phyloP scores from a whole-genome alignment of 2,888 invertebrate genomes.

The Hartigia nigra region DNA sequence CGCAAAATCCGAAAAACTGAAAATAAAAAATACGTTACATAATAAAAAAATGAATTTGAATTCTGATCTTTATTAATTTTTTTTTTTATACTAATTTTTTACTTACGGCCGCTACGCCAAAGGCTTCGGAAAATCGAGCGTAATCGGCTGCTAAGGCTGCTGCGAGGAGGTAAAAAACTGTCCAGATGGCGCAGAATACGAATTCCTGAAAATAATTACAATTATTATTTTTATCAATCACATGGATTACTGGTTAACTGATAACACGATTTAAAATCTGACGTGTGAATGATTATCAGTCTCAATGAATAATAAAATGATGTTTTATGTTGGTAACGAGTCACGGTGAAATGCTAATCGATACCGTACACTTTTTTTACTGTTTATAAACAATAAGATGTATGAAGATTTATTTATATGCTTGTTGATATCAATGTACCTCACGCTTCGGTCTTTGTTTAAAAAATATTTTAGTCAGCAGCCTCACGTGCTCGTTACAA shows the following conservation, averaged over 20 bases:
- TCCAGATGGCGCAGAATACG: constrained; percentile 79
- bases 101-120: constrained; percentile 76
- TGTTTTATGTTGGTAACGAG: background rate
- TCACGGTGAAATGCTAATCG: background rate
- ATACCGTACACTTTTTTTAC: background rate
- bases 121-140: constrained; percentile 64
- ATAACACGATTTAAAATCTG: background rate
- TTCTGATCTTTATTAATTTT: background rate
- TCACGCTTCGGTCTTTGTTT: background rate
- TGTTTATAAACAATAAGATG: background rate
- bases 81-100: background rate
- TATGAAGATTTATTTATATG: no score
- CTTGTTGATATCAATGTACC: background rate
- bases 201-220: constrained; percentile 71
- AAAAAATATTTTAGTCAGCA: background rate
- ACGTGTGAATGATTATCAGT: background rate
- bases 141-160: constrained; percentile 74
- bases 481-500: background rate
- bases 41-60: no score
- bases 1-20: constrained; percentile 88
- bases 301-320: background rate
- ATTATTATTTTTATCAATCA: background rate
- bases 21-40: constrained; percentile 49
- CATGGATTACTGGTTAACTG: background rate
- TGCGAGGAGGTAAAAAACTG: constrained; percentile 80